Evolutionary conservation across 2,113 vertebrate species (phyloP).

Genomic region (Muscicapa adusta): DNA sequence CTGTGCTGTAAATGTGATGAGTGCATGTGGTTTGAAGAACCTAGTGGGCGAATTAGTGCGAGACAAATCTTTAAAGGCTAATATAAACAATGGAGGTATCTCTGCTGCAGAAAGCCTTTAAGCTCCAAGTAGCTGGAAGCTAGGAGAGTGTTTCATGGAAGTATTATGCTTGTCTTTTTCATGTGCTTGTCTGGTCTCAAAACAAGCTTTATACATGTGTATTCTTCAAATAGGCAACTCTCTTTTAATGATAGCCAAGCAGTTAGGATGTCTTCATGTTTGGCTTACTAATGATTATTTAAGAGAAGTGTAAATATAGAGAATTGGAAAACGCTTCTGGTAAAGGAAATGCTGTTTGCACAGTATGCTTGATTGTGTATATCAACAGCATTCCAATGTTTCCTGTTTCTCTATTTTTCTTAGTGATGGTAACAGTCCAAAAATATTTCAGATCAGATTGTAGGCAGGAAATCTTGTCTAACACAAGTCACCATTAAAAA

Average conservation of each 20-base stretch:
- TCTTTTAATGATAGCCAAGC: not conserved
- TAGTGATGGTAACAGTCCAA: not conserved
- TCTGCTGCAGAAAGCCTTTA: not conserved
- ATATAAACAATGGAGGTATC: not conserved
- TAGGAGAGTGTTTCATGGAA: not conserved
- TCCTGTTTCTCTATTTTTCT: slow-evolving; percentile 49
- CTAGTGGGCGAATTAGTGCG: not conserved
- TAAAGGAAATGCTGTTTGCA: slow-evolving; percentile 57
- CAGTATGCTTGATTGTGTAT: slow-evolving; percentile 48
- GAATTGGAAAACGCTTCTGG: slow-evolving; percentile 18
- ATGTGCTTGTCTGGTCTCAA: not conserved
- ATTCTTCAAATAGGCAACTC: not conserved
- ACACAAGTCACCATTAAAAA: slow-evolving; percentile 3
- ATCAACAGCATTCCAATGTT: slow-evolving; percentile 59
- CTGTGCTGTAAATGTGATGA: not conserved
- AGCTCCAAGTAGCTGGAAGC: not conserved
- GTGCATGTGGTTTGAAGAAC: not conserved
- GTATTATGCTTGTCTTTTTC: not conserved
- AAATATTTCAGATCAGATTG: slow-evolving; percentile 50
- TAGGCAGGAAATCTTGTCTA: slow-evolving; percentile 43
- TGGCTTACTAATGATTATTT: not conserved
- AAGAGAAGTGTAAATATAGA: not conserved
- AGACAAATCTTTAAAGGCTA: not conserved
- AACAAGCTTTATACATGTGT: not conserved
- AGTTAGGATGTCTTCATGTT: not conserved